A percentile compares a stretch with the other conserved stretches of the same genome.
phyloP scores from a whole-genome alignment of 2,113 vertebrate species.

The Centrocercus urophasianus region DNA sequence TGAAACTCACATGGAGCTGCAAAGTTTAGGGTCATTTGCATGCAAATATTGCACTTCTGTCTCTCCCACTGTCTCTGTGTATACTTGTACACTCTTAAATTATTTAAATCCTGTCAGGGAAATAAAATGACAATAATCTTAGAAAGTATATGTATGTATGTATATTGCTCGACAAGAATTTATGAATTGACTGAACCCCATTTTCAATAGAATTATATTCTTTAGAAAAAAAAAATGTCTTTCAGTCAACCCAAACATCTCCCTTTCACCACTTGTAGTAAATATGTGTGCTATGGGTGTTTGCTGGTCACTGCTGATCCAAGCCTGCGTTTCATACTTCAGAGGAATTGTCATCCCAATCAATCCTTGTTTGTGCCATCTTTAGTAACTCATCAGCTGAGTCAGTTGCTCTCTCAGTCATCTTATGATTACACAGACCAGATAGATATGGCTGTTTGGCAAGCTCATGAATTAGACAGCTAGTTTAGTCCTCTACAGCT shows the following conservation, averaged over 20 bases:
- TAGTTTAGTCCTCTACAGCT: not conserved
- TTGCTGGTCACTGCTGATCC: not conserved
- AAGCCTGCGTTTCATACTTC: not conserved
- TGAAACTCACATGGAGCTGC: not conserved
- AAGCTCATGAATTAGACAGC: not conserved
- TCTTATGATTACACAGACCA: not conserved
- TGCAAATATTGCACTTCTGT: not conserved
- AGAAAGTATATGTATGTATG: not conserved
- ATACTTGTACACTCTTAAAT: not conserved
- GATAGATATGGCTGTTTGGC: not conserved
- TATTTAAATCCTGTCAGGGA: not conserved
- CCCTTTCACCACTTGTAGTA: not conserved
- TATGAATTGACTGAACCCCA: not conserved
- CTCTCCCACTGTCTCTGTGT: not conserved
- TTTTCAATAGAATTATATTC: not conserved
- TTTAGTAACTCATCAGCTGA: not conserved
- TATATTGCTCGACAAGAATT: not conserved
- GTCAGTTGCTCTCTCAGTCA: not conserved
- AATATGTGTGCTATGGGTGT: fast-evolving
- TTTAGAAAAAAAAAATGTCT: not conserved
- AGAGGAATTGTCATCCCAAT: not conserved
- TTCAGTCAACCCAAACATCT: not conserved
- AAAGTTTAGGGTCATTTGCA: not conserved
- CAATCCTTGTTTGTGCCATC: not conserved
- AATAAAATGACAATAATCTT: not conserved